Evolutionary conservation across 2,113 vertebrate species (phyloP).

Genomic region (Epinephelus cyanopodus): DNA sequence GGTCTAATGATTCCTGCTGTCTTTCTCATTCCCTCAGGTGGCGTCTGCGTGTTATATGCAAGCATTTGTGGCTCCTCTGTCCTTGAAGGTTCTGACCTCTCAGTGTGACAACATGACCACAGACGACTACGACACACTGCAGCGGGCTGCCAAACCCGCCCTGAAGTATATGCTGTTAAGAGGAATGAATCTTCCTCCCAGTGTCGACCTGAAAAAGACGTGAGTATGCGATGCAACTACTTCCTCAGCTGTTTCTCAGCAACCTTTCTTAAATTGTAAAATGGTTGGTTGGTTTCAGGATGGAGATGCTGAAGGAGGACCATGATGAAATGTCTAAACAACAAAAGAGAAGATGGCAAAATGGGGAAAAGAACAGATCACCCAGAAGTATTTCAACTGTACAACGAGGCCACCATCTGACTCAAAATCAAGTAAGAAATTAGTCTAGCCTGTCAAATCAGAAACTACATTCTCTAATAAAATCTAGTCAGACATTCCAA

Average conservation of each 20-base stretch:
- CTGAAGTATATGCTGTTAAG: conserved; percentile 20
- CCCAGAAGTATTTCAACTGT: conserved; percentile 66
- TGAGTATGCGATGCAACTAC: conserved; percentile 47
- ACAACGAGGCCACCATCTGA: conserved; percentile 14
- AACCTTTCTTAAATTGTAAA: not conserved
- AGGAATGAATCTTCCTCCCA: conserved; percentile 47
- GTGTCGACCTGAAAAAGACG: conserved; percentile 58
- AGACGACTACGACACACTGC: conserved; percentile 58
- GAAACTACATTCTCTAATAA: not conserved
- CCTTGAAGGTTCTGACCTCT: conserved; percentile 62
- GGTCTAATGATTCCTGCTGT: not conserved
- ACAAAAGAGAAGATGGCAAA: conserved; percentile 52
- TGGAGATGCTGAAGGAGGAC: conserved; percentile 63
- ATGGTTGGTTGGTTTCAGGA: conserved; percentile 57
- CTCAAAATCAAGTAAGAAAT: conserved; percentile 33
- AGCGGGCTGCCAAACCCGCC: conserved; percentile 64
- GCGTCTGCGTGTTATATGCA: conserved; percentile 66
- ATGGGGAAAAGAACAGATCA: conserved; percentile 75
- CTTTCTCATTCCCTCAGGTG: conserved; percentile 45
- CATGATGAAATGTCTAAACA: conserved; percentile 50
- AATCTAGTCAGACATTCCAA: not conserved
- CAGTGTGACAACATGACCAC: conserved; percentile 29
- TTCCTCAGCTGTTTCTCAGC: not conserved
- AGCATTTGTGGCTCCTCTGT: conserved; percentile 70
- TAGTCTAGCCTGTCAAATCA: not conserved